Evolutionary conservation across 2,797 vertebrate genomes (phyloP).

Genomic region (Leucoraja ocellata): DNA sequence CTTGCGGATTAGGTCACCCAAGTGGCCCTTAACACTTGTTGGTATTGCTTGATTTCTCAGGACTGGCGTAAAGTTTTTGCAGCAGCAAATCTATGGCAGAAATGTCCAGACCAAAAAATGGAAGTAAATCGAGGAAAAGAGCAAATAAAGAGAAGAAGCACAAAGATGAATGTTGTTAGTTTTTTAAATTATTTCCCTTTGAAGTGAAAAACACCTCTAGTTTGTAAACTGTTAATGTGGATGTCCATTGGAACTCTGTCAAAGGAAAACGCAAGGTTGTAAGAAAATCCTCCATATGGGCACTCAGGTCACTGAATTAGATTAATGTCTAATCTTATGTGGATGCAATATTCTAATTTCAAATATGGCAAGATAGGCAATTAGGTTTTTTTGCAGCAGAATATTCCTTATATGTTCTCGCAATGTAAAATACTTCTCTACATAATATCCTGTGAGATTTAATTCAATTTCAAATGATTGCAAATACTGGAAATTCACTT

Average conservation of each 20-base stretch:
- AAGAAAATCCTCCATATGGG: neutral
- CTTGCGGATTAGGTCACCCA: too few relatives aligned
- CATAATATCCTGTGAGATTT: neutral
- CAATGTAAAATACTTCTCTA: neutral
- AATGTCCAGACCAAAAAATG: neutral
- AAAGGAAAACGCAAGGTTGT: neutral
- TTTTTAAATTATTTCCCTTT: constrained; percentile 9
- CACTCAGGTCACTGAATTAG: neutral
- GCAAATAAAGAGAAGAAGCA: neutral
- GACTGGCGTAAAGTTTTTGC: too few relatives aligned
- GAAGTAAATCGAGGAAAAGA: neutral
- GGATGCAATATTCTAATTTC: neutral
- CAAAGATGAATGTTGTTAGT: neutral
- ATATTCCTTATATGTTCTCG: neutral
- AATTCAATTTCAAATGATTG: constrained; percentile 22
- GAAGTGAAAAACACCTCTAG: neutral
- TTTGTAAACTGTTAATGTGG: neutral
- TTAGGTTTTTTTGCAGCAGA: neutral
- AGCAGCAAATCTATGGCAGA: too few relatives aligned
- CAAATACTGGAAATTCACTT: neutral
- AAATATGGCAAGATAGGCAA: constrained; percentile 12
- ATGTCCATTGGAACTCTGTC: neutral
- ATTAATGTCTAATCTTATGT: neutral
- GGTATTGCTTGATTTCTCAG: too few relatives aligned
- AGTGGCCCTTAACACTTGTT: too few relatives aligned